These are phyloP conservation scores for Bradypodion pumilum DNA, from an alignment of 2,797 vertebrate genomes.

Conservation along the genomic window DNA sequence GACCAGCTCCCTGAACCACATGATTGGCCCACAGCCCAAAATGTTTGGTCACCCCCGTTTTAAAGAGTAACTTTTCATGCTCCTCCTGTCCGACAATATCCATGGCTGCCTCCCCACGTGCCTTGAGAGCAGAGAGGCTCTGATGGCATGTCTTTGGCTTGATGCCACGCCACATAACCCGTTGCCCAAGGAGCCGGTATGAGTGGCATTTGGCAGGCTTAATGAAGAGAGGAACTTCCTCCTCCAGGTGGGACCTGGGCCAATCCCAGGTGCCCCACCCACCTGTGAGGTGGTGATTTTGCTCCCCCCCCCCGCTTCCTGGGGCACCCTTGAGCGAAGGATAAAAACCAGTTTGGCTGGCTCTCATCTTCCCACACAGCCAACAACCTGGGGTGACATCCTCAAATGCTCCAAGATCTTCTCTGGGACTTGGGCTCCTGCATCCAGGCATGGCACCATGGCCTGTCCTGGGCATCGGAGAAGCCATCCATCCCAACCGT, in stretches of 20 bases:
- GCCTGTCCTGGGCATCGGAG: neutral
- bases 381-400: conserved; percentile 36
- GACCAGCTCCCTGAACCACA: too few relatives aligned
- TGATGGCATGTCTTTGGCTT: too few relatives aligned
- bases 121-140: neutral
- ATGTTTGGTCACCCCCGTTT: too few relatives aligned
- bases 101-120: neutral
- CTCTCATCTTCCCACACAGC: neutral
- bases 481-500: neutral
- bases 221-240: neutral
- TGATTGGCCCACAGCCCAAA: too few relatives aligned
- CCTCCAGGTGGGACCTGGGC: rapidly evolving
- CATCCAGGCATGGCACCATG: neutral
- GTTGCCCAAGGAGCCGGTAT: too few relatives aligned
- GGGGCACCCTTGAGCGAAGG: neutral
- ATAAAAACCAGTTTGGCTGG: conserved; percentile 59
- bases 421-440: neutral
- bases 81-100: neutral
- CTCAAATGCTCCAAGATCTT: neutral
- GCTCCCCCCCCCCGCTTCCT: neutral
- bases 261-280: neutral
- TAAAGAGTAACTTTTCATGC: neutral
- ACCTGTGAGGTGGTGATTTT: neutral
- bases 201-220: too few relatives aligned
- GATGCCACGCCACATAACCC: too few relatives aligned